phyloP scores from a whole-genome alignment of 2,888 invertebrate genomes.

The Drosophila sordidula region DNA sequence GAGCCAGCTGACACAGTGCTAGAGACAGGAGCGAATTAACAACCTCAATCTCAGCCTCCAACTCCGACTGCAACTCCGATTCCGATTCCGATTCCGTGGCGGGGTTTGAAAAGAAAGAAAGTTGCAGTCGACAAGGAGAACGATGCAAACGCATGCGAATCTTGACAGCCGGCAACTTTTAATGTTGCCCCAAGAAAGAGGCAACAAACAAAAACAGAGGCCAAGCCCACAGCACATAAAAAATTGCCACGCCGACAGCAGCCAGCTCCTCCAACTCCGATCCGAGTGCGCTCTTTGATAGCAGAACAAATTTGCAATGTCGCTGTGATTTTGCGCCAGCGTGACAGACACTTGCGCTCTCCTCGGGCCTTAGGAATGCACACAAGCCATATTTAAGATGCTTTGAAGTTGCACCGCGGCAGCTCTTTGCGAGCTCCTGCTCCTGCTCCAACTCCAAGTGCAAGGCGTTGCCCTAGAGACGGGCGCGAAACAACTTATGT shows the following conservation, averaged over 20 bases:
- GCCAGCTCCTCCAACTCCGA: slow-evolving; percentile 38
- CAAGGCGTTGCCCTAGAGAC: slow-evolving; percentile 59
- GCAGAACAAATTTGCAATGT: slow-evolving; percentile 77
- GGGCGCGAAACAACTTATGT: slow-evolving; percentile 66
- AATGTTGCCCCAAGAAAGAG: slow-evolving; percentile 72
- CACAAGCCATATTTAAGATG: slow-evolving; percentile 73
- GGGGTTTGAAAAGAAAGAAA: slow-evolving; percentile 55
- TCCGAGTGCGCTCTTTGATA: slow-evolving; percentile 75
- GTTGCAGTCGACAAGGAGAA: slow-evolving; percentile 58
- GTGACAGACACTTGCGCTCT: slow-evolving; percentile 63
- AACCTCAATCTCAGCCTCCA: slow-evolving; percentile 57
- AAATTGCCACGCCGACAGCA: slow-evolving; percentile 25
- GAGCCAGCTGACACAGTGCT: slow-evolving; percentile 55
- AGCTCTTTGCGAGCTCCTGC: slow-evolving; percentile 11
- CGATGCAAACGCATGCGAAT: slow-evolving; percentile 74
- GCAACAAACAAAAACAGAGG: slow-evolving; percentile 20
- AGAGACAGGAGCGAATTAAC: slow-evolving; percentile 64
- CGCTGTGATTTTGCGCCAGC: slow-evolving; percentile 59
- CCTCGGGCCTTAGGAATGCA: slow-evolving; percentile 35
- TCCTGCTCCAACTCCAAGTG: slow-evolving; percentile 9
- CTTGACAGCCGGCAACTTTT: slow-evolving; percentile 84
- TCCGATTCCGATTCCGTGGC: slow-evolving; percentile 11
- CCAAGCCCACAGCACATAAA: slow-evolving; percentile 34
- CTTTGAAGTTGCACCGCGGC: slow-evolving; percentile 68
- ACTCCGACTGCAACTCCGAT: slow-evolving; percentile 1